Evolutionary conservation across 2,113 vertebrate genomes (phyloP).

Genomic region (Tichodroma muraria): DNA sequence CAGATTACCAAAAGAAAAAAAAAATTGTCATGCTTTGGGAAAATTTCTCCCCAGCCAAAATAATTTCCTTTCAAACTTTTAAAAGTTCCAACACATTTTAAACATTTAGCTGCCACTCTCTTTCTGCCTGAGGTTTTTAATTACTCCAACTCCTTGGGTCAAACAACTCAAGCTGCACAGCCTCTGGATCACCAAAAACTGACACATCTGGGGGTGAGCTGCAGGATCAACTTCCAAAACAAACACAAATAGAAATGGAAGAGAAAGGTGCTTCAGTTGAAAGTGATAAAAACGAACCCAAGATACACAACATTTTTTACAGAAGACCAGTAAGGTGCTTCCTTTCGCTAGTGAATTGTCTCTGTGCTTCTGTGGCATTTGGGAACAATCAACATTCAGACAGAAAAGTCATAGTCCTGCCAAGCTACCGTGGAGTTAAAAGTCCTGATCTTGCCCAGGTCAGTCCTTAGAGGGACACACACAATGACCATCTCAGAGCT

Average conservation of each 20-base stretch:
- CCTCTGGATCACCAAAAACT: neutral
- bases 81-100: neutral
- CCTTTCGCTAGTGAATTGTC: neutral
- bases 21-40: neutral
- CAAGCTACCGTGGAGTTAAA: neutral
- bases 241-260: neutral
- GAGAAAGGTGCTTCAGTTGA: conserved; percentile 1
- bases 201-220: neutral
- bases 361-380: neutral
- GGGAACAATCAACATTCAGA: neutral
- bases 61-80: neutral
- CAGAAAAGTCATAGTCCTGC: neutral
- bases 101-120: neutral
- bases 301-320: neutral
- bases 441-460: neutral
- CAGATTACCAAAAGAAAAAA: neutral
- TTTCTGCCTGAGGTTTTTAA: neutral
- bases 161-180: neutral
- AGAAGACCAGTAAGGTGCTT: conserved; percentile 7
- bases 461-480: neutral
- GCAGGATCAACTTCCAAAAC: neutral
- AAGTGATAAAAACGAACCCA: neutral
- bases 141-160: neutral
- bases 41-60: neutral
- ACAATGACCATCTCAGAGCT: neutral